A percentile compares a stretch with the other conserved stretches of the same genome.
These are phyloP conservation scores for Nephrotoma flavescens DNA, from an alignment of 2,888 invertebrate species.

Conservation along the genomic window DNA sequence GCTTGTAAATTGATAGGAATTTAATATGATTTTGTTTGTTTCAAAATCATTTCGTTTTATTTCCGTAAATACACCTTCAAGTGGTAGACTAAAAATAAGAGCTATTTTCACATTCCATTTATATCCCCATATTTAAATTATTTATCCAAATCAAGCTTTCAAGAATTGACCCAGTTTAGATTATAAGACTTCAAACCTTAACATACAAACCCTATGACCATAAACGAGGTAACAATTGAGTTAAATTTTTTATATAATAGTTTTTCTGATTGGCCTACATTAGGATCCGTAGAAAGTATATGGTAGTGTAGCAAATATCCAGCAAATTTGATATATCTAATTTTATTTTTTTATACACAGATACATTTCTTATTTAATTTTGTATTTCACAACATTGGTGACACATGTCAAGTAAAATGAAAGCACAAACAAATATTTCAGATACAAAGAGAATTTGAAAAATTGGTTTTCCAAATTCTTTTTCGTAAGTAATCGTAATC, in stretches of 20 bases:
- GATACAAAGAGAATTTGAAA: background rate
- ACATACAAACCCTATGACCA: too few species aligned
- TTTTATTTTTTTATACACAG: background rate
- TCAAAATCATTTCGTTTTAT: too few species aligned
- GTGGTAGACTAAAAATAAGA: background rate
- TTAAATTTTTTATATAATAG: background rate
- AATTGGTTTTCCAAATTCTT: background rate
- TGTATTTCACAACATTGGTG: background rate
- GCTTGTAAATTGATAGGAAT: background rate
- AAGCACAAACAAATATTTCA: too few species aligned
- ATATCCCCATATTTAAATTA: background rate
- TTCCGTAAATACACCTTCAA: too few species aligned
- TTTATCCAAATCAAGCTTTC: background rate
- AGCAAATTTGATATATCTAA: background rate
- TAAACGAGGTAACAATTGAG: too few species aligned
- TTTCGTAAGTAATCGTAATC: background rate
- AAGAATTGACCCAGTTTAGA: background rate
- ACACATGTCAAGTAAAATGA: background rate
- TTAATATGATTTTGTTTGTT: background rate
- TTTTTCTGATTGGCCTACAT: background rate
- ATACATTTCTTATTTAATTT: background rate
- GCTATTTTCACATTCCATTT: background rate
- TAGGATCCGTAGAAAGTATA: background rate
- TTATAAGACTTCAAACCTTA: background rate
- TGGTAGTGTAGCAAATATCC: too few species aligned